These are phyloP conservation scores for Amiota communis DNA, from an alignment of 2,888 invertebrate genomes.

Conservation along the genomic window DNA sequence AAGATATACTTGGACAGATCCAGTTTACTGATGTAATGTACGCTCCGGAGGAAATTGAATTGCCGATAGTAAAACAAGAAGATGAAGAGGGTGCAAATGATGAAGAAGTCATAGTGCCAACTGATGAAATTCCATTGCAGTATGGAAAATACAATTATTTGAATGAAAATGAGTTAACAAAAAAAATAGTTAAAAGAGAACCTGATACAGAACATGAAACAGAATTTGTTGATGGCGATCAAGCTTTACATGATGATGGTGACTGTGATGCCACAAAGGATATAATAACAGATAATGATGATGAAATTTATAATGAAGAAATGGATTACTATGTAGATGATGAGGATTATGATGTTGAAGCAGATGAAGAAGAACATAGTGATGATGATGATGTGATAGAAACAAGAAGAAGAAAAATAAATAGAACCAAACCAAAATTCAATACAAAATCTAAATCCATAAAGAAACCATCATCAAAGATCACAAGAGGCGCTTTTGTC, in stretches of 20 bases:
- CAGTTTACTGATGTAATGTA: no score
- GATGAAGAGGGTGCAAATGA: constrained; percentile 57
- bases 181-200: constrained; percentile 24
- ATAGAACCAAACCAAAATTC: constrained; percentile 39
- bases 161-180: constrained; percentile 50
- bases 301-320: constrained; percentile 26
- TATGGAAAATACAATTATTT: constrained; percentile 60
- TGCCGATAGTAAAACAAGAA: no score
- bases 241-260: no score
- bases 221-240: no score
- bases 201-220: constrained; percentile 32
- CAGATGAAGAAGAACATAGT: constrained; percentile 12
- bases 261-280: no score
- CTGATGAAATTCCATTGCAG: constrained; percentile 52
- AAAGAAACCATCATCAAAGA: constrained; percentile 35
- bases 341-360: constrained; percentile 29
- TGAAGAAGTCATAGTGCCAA: constrained; percentile 54
- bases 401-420: constrained; percentile 51
- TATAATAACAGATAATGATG: background rate
- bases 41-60: no score
- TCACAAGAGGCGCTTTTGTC: constrained; percentile 14
- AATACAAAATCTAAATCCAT: constrained; percentile 21
- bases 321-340: background rate
- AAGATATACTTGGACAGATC: no score
- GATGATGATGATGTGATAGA: constrained; percentile 50